Percentiles rank a stretch among this genome's conserved stretches.
Evolutionary conservation across 2,113 vertebrate species (phyloP).

Genomic region (Phyllostomus hastatus): DNA sequence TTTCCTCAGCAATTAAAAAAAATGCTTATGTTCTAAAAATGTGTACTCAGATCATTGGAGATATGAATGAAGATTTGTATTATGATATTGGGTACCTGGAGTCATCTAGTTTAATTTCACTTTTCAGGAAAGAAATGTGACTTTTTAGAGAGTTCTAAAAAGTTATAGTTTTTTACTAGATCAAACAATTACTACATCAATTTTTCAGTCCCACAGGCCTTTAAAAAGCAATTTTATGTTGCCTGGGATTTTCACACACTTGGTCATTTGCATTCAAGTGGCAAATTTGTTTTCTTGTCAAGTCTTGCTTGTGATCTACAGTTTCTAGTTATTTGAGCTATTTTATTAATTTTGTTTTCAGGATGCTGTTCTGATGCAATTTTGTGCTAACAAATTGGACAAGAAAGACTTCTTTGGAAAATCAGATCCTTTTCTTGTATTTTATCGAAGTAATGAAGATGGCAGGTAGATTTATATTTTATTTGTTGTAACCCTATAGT

Average conservation of each 20-base stretch:
- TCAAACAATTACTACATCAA: not conserved
- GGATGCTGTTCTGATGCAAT: constrained; percentile 97
- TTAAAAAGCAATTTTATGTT: not conserved
- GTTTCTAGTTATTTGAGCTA: constrained; percentile 41
- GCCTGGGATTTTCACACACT: not conserved
- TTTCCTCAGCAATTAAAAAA: not conserved
- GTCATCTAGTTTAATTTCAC: not conserved
- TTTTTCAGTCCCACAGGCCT: not conserved
- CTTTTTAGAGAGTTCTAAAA: not conserved
- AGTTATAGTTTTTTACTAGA: not conserved
- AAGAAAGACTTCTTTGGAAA: constrained; percentile 99
- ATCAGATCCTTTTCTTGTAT: constrained; percentile 97
- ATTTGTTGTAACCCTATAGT: not conserved
- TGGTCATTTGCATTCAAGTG: not conserved
- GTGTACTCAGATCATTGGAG: not conserved
- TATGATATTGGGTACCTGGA: not conserved
- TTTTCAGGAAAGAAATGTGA: not conserved
- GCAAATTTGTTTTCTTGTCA: constrained; percentile 40
- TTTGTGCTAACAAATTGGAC: constrained; percentile 98
- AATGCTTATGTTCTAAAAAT: not conserved
- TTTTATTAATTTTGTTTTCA: constrained; percentile 71
- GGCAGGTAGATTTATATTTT: constrained; percentile 86
- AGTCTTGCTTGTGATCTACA: not conserved
- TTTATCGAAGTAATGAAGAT: constrained; percentile 98
- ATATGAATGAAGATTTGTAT: not conserved